These are phyloP conservation scores for Carollia perspicillata DNA, from an alignment of 2,113 vertebrate genomes.

Conservation along the genomic window DNA sequence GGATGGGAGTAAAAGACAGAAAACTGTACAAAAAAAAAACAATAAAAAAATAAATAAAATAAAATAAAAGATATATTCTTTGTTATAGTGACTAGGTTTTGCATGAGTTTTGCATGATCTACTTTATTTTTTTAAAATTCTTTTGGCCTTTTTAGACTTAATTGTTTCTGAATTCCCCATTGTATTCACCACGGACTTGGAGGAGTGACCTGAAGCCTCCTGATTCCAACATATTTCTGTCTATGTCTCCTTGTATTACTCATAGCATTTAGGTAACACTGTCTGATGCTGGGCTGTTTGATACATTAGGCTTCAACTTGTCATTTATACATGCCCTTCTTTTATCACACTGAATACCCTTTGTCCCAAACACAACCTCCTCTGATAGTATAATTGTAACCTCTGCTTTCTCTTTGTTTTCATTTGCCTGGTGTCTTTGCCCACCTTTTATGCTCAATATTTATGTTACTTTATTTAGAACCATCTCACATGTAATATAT, in stretches of 20 bases:
- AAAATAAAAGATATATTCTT: too few species aligned
- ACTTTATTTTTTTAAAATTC: background rate
- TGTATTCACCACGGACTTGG: background rate
- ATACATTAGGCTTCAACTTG: too few species aligned
- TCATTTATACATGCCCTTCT: background rate
- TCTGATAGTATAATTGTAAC: background rate
- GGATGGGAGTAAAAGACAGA: too few species aligned
- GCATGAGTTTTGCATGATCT: background rate
- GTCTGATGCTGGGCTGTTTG: background rate
- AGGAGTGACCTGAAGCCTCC: background rate
- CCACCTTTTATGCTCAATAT: background rate
- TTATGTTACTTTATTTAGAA: background rate
- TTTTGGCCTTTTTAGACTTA: background rate
- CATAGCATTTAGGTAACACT: background rate
- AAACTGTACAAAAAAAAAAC: too few species aligned
- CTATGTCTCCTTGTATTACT: background rate
- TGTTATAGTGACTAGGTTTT: background rate
- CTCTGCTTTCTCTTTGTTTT: background rate
- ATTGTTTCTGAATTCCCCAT: background rate
- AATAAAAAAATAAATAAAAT: too few species aligned
- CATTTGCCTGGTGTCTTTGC: background rate
- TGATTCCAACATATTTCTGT: background rate
- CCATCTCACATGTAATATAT: background rate
- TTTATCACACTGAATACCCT: background rate
- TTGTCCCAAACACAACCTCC: background rate